Percentiles rank a stretch among this genome's conserved stretches.
Conservation (phyloP, 2,797 vertebrate species). For the Coregonus ussuriensis region DNA sequence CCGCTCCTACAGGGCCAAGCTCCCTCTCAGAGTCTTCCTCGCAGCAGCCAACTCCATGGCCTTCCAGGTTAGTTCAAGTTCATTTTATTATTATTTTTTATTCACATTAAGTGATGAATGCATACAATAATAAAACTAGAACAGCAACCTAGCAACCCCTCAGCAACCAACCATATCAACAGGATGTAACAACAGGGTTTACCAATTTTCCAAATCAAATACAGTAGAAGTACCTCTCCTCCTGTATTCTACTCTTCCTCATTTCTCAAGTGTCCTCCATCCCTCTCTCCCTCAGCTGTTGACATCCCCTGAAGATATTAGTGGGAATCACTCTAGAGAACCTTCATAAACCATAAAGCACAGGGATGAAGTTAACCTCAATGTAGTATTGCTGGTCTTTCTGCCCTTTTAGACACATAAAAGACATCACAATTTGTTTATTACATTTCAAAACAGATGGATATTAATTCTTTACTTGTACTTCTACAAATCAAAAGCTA, state of each 20-base stretch:
- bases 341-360: too few relatives aligned
- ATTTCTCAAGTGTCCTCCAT: background rate
- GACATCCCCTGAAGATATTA: background rate
- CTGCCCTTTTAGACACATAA: background rate
- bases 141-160: too few relatives aligned
- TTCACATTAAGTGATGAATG: too few relatives aligned
- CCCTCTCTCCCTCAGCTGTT: background rate
- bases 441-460: background rate
- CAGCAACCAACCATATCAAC: too few relatives aligned
- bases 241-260: background rate
- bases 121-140: too few relatives aligned
- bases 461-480: background rate
- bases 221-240: background rate
- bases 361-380: too few relatives aligned
- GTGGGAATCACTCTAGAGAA: constrained; percentile 1
- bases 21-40: constrained; percentile 81
- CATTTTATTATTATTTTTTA: too few relatives aligned
- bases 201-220: background rate
- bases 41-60: constrained; percentile 83
- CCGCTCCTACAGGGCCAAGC: constrained; percentile 82
- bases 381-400: background rate
- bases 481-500: too few relatives aligned
- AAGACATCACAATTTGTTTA: background rate
- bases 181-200: too few relatives aligned
- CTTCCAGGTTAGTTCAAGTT: constrained; percentile 71